Conservation (phyloP, 2,888 invertebrate species). For the Chymomyza amoena region DNA sequence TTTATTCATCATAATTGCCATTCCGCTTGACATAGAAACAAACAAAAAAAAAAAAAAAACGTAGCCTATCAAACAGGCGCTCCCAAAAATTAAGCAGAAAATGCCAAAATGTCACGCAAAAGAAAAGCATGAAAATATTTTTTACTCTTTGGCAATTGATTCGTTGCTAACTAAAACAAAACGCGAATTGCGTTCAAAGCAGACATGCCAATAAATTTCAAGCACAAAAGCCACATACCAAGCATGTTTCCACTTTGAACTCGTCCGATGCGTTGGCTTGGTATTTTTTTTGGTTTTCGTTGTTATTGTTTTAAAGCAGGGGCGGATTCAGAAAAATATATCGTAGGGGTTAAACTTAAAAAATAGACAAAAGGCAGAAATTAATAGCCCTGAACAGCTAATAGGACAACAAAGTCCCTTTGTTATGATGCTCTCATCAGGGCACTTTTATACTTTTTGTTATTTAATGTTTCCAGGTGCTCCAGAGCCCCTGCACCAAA, state of each 20-base stretch:
- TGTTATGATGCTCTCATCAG: too few species aligned
- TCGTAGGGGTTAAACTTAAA: too few species aligned
- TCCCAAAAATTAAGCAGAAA: conserved; percentile 22
- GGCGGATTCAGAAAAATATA: too few species aligned
- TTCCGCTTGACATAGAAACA: not conserved
- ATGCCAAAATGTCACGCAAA: conserved; percentile 27
- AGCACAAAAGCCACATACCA: not conserved
- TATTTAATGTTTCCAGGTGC: too few species aligned
- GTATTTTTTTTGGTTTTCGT: not conserved
- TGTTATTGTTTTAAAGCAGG: too few species aligned
- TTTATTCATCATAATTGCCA: too few species aligned
- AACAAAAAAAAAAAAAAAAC: not conserved
- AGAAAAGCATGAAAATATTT: conserved; percentile 19
- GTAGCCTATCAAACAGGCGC: conserved; percentile 50
- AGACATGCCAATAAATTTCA: too few species aligned
- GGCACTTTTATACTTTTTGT: too few species aligned
- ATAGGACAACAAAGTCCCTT: too few species aligned
- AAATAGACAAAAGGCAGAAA: too few species aligned
- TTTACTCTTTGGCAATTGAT: not conserved
- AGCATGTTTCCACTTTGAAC: conserved; percentile 40
- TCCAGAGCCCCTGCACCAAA: too few species aligned
- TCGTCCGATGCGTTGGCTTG: conserved; percentile 15
- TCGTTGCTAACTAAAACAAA: not conserved
- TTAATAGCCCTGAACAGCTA: too few species aligned
- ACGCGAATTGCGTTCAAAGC: not conserved